Base-by-base conservation (phyloP, 2,888 invertebrate species). In the Abrostola triplasia region DNA sequence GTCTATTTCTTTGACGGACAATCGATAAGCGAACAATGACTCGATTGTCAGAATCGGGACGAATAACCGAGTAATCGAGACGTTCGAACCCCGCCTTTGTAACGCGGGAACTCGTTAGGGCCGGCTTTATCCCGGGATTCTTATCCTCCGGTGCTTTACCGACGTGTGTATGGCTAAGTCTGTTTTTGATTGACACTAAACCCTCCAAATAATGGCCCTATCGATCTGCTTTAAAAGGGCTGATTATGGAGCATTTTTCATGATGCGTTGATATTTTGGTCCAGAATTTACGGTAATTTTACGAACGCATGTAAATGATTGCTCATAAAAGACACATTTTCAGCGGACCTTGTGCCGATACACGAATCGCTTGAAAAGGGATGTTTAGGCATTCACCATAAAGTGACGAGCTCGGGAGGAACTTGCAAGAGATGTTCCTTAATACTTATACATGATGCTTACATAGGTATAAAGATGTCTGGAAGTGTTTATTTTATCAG, bases 151-250 rank as follows among this genome's bases (percentile, higher is more conserved):
- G 77, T 83, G 80, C 83, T 83, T 66, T 76, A 71, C 76, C 81
- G 81, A 79, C 81, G 82, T 77, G 79, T 77, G 83, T 83, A 84
- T 82, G 82, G 82, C 81, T 84, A 81, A 84, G 83, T 83, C 86
- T 84, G 85, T 78, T 76, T 86, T 86, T 90, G 89, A 90, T 89
- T 89, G 90, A 90, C 90, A 89, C 86, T 90, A 87, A 90, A 86
- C 87, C 84, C 67, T 74, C 75, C 68, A 83, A 81, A 85, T 87
- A 89, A 88, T 81, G 84, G 86, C 63, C 74, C 67, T 64, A 74
- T 76, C 82, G 80, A 83, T 83, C 80, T 74, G 63, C 57, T 76
- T 76, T 73, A 72, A 64, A 65, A 64, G 65, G 56, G 50, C 80
- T 77, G 77, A 79, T 77, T 70, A 67, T 53, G 59, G 70, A 40